Percentiles rank a stretch among this genome's conserved stretches.
Conservation (phyloP, 2,888 invertebrate species). For the Metallyticus violacea region DNA sequence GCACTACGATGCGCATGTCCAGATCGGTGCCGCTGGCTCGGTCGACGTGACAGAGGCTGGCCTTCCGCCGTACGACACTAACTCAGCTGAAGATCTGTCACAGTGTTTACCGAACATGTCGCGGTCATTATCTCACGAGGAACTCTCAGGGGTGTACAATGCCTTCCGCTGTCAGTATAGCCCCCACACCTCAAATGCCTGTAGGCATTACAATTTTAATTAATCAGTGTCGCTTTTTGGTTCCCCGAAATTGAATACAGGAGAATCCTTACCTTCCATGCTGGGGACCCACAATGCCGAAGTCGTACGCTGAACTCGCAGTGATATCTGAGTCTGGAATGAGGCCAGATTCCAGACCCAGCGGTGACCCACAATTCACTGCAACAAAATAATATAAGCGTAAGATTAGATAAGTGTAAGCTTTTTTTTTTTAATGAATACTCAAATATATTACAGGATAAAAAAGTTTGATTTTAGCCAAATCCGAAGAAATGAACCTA, state of each 20-base stretch:
- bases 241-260: neutral
- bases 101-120: neutral
- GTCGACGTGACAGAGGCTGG: neutral
- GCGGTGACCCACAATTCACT: conserved; percentile 77
- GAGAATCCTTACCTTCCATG: conserved; percentile 68
- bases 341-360: conserved; percentile 82
- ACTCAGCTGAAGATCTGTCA: neutral
- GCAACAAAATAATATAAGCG: conserved; percentile 45
- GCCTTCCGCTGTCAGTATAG: neutral
- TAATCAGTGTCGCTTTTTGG: no score
- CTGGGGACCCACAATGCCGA: conserved; percentile 79
- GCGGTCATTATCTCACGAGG: neutral
- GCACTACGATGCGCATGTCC: neutral
- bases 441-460: no score
- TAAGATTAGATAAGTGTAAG: neutral
- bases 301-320: conserved; percentile 83
- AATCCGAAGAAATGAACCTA: no score
- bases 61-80: no score
- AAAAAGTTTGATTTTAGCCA: no score
- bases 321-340: conserved; percentile 78
- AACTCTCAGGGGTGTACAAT: neutral
- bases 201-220: neutral
- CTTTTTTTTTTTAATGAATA: no score
- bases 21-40: neutral
- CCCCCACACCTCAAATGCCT: no score